phyloP scores from a whole-genome alignment of 2,888 invertebrate species.

The Pycnomerus fuliginosus region DNA sequence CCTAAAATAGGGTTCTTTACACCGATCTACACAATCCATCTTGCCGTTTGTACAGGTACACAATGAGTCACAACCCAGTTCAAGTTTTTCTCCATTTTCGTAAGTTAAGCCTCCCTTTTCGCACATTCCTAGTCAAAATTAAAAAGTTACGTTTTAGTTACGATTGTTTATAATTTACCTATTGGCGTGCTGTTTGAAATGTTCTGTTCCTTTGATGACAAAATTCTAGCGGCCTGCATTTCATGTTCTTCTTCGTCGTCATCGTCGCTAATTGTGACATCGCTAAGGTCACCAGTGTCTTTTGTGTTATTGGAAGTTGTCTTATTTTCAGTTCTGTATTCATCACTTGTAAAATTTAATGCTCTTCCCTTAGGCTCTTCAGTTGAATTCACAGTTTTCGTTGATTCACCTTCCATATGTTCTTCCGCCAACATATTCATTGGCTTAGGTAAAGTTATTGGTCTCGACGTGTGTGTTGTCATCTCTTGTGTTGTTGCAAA shows the following conservation, averaged over 20 bases:
- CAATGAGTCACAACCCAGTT: constrained; percentile 73
- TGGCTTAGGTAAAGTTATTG: constrained; percentile 34
- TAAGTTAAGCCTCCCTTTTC: constrained; percentile 54
- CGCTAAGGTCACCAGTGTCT: constrained; percentile 65
- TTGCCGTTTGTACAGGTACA: constrained; percentile 72
- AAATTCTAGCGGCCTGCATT: constrained; percentile 35
- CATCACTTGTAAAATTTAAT: constrained; percentile 45
- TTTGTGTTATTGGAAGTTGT: constrained; percentile 32
- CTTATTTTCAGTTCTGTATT: constrained; percentile 39
- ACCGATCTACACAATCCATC: constrained; percentile 71
- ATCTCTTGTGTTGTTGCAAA: constrained; percentile 31
- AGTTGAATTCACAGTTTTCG: constrained; percentile 5
- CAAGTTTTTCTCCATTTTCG: constrained; percentile 66
- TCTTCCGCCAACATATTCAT: constrained; percentile 46
- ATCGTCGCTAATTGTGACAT: constrained; percentile 73
- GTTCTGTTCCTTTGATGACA: constrained; percentile 27
- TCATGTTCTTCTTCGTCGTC: constrained; percentile 54
- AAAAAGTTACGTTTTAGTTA: not conserved
- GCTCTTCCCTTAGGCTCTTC: constrained; percentile 46
- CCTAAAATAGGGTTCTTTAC: constrained; percentile 68
- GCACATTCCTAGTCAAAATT: constrained; percentile 39
- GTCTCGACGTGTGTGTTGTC: constrained; percentile 36
- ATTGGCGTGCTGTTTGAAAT: constrained; percentile 22
- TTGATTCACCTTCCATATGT: constrained; percentile 28
- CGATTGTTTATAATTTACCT: constrained; percentile 23